A percentile compares a stretch with the other conserved stretches of the same genome.
These are phyloP conservation scores for Drosophila differens DNA, from an alignment of 2,888 invertebrate genomes.

Conservation along the genomic window DNA sequence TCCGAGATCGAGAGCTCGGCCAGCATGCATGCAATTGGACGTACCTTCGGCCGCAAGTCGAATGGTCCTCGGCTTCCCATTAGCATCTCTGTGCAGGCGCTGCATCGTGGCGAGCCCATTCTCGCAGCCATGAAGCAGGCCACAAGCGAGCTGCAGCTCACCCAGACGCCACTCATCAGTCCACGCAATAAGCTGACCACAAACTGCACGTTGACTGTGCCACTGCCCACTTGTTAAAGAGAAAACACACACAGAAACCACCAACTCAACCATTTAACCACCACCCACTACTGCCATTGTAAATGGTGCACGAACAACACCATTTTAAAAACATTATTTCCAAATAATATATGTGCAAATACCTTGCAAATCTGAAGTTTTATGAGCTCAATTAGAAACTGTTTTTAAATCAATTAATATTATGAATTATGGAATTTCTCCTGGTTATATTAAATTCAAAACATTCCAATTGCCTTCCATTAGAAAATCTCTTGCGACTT, in stretches of 20 bases:
- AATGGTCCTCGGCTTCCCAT: conserved; percentile 64
- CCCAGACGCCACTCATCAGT: conserved; percentile 56
- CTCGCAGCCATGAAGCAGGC: conserved; percentile 67
- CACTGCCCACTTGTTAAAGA: conserved; percentile 54
- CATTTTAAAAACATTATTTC: background rate
- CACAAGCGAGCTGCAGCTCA: conserved; percentile 62
- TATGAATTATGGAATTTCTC: background rate
- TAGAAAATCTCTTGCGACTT: background rate
- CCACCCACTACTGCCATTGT: conserved; percentile 29
- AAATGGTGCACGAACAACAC: conserved; percentile 11
- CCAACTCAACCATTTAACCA: conserved; percentile 12
- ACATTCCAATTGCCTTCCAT: background rate
- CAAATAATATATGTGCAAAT: background rate
- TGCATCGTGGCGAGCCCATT: conserved; percentile 70
- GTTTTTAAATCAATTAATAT: background rate
- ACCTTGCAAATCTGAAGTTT: background rate
- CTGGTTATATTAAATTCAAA: background rate
- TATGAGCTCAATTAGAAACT: background rate
- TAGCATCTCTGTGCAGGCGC: conserved; percentile 68
- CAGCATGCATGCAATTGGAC: conserved; percentile 75
- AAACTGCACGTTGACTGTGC: conserved; percentile 49
- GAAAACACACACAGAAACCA: conserved; percentile 1
- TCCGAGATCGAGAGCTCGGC: conserved; percentile 61
- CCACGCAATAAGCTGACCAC: conserved; percentile 59
- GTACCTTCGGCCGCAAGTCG: conserved; percentile 66